Percentiles rank a stretch among this genome's conserved stretches.
Evolutionary conservation across 2,113 vertebrate genomes (phyloP).

Genomic region (Probosciger aterrimus): DNA sequence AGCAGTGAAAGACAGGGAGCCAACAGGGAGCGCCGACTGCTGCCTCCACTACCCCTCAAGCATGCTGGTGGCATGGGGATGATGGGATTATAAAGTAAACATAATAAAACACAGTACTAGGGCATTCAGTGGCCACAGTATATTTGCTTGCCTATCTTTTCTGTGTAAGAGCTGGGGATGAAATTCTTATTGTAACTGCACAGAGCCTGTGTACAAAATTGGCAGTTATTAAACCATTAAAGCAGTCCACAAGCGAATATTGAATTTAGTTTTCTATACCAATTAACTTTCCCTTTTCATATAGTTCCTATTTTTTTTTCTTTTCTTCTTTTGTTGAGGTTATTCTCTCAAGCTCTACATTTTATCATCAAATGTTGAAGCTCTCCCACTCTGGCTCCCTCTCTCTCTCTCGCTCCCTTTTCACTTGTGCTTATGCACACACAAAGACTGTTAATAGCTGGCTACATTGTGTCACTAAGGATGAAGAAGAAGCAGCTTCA

Average conservation of each 20-base stretch:
- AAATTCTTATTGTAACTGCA: slow-evolving; percentile 62
- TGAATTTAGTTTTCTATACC: slow-evolving; percentile 48
- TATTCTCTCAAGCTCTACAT: slow-evolving; percentile 17
- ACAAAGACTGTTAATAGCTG: slow-evolving; percentile 20
- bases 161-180: slow-evolving; percentile 24
- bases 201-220: slow-evolving; percentile 43
- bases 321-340: neutral
- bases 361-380: slow-evolving; percentile 61
- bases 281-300: slow-evolving; percentile 58
- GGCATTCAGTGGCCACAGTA: slow-evolving; percentile 62
- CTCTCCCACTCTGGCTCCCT: neutral
- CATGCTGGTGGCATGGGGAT: slow-evolving; percentile 71
- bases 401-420: neutral
- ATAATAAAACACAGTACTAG: slow-evolving; percentile 74
- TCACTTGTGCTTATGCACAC: neutral
- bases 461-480: slow-evolving; percentile 22
- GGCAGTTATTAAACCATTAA: slow-evolving; percentile 70
- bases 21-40: slow-evolving; percentile 64
- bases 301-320: neutral
- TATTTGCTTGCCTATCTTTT: slow-evolving; percentile 67
- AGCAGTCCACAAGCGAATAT: slow-evolving; percentile 35
- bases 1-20: slow-evolving; percentile 76
- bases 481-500: slow-evolving; percentile 15
- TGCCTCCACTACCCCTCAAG: slow-evolving; percentile 76
- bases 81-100: slow-evolving; percentile 80